Evolutionary conservation across 2,888 invertebrate genomes (phyloP).

Genomic region (Scaptomyza parva): DNA sequence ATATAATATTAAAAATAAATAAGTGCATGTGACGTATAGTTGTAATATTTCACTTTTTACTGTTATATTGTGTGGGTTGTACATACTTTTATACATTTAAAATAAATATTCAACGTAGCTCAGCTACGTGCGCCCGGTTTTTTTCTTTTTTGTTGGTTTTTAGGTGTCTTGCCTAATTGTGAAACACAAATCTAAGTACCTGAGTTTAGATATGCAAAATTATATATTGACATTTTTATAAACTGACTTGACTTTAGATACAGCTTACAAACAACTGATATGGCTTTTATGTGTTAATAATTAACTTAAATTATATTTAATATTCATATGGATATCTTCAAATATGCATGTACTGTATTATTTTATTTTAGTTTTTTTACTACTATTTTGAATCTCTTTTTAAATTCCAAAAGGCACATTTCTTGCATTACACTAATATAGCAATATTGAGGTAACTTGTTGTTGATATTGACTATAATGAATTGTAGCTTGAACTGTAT

Average conservation of each 20-base stretch:
- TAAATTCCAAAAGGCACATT: conserved; percentile 58
- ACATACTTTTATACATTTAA: background rate
- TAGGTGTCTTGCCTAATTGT: conserved; percentile 49
- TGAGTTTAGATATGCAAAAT: conserved; percentile 73
- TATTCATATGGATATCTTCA: conserved; percentile 22
- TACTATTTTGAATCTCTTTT: conserved; percentile 9
- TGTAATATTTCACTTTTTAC: conserved; percentile 62
- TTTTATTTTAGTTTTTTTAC: conserved; percentile 8
- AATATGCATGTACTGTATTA: conserved; percentile 18
- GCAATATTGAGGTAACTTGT: conserved; percentile 80
- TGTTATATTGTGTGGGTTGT: conserved; percentile 19
- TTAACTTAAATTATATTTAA: conserved; percentile 3
- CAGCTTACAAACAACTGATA: conserved; percentile 63
- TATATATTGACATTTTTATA: conserved; percentile 39
- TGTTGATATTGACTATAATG: conserved; percentile 44
- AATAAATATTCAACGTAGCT: conserved; percentile 43
- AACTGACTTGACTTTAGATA: conserved; percentile 53
- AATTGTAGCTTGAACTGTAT: conserved; percentile 31
- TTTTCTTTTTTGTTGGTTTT: conserved; percentile 3
- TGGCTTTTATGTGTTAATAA: conserved; percentile 67
- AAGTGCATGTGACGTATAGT: conserved; percentile 80
- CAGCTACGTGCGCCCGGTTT: conserved; percentile 52
- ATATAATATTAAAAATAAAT: conserved; percentile 68
- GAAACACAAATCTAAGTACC: conserved; percentile 84
- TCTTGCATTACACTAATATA: conserved; percentile 47